These are phyloP conservation scores for Tenebrosternarchus preto DNA, from an alignment of 2,113 vertebrate species.

Conservation along the genomic window DNA sequence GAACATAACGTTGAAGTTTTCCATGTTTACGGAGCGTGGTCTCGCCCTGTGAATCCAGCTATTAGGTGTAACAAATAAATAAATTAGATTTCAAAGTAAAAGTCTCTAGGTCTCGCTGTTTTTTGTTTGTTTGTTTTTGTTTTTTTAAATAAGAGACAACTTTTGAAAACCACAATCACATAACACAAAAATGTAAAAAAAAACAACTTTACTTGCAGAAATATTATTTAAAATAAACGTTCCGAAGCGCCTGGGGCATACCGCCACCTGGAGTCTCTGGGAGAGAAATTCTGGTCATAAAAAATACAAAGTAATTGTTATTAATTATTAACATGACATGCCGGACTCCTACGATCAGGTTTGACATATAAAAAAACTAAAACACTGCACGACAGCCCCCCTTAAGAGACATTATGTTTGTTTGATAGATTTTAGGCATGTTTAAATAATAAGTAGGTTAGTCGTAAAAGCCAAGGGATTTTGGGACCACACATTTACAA, in stretches of 20 bases:
- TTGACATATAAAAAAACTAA: not conserved
- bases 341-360: not conserved
- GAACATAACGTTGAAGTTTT: not conserved
- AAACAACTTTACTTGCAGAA: too few relatives aligned
- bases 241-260: not conserved
- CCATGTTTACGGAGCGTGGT: slow-evolving; percentile 2
- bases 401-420: not conserved
- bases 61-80: too few relatives aligned
- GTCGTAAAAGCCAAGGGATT: slow-evolving; percentile 5
- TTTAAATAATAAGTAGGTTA: not conserved
- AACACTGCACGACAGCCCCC: not conserved
- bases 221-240: too few relatives aligned
- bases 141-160: too few relatives aligned
- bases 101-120: not conserved
- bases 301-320: too few relatives aligned
- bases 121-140: too few relatives aligned
- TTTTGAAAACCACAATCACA: not conserved
- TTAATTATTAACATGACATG: not conserved
- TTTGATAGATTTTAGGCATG: not conserved
- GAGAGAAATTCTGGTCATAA: not conserved
- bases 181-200: too few relatives aligned
- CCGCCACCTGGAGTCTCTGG: not conserved
- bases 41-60: not conserved
- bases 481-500: slow-evolving; percentile 3
- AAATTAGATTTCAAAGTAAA: not conserved